These are phyloP conservation scores for Drosophila nigricruria DNA, from an alignment of 2,888 invertebrate genomes.

Conservation along the genomic window DNA sequence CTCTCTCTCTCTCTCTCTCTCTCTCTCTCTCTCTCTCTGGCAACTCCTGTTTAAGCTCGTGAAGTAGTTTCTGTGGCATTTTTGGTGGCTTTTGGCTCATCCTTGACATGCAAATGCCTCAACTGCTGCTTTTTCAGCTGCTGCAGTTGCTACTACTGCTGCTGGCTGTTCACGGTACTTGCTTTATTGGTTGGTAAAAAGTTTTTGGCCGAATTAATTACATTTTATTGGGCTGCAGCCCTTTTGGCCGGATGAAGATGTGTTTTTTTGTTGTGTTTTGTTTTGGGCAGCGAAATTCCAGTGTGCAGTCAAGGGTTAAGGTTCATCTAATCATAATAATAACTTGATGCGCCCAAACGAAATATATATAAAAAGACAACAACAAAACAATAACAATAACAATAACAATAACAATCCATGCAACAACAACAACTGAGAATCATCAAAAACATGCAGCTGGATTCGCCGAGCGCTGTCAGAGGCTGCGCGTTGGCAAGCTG, in stretches of 20 bases:
- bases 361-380: not conserved
- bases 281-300: conserved; percentile 3
- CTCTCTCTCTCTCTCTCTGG: not conserved
- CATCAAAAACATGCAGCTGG: conserved; percentile 33
- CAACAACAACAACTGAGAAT: conserved; percentile 24
- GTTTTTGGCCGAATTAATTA: conserved; percentile 75
- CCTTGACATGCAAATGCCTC: conserved; percentile 63
- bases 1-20: not conserved
- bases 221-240: conserved; percentile 71
- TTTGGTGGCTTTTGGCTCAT: conserved; percentile 53
- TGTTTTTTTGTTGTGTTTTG: not conserved
- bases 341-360: conserved; percentile 44
- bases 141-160: conserved; percentile 5
- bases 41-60: conserved; percentile 34
- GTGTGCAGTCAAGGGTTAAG: conserved; percentile 36
- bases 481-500: conserved; percentile 49
- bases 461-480: conserved; percentile 16
- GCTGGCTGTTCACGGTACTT: conserved; percentile 31
- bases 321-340: conserved; percentile 53
- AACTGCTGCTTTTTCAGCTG: conserved; percentile 1
- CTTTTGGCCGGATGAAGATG: conserved; percentile 21
- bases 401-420: conserved; percentile 52
- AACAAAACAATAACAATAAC: conserved; percentile 53
- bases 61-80: conserved; percentile 49
- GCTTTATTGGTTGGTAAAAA: conserved; percentile 71